Evolutionary conservation across 2,888 invertebrate species (phyloP), one percentile per base, ranked within the genome.

Genomic region (Caenorhabditis uteleia): DNA sequence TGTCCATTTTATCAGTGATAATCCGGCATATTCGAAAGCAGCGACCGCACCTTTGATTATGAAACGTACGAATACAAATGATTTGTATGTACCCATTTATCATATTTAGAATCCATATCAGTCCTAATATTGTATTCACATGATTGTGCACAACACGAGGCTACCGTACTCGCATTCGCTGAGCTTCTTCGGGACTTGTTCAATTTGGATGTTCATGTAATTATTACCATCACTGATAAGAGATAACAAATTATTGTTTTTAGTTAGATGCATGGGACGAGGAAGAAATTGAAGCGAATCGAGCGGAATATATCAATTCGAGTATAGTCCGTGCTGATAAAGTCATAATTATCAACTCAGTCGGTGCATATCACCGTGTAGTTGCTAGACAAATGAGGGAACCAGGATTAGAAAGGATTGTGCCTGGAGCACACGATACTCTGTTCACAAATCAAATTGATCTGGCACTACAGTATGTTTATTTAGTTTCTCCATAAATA

Each of bases 81-180:
- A n/a, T n/a, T n/a, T n/a, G n/a, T n/a, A n/a, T n/a, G n/a, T n/a
- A n/a, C n/a, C n/a, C 12, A n/a, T 18, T 26, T 14, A 20, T 48
- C 20, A 14, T 48, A 45, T 59, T 25, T 57, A 66, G 59, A 66
- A 51, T 46, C 44, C 8, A 7, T 51, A 1, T 77, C 78, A 8
- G 62, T 83, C 2, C 60, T 82, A 26, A 74, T 82, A 46, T 56
- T 82, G 26, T 82, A 82, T 49, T 58, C 79, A 10, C 82, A 83
- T 55, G 82, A 82, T 57, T 70, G 75, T 27, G 40, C 64, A 0
- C 70, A 64, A 14, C 82, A 82, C 66, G 82, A 83, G 23, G 71
- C 73, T 6, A 77, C 77, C 1, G 82, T 82, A 7, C 7, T 74
- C 10, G 77, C 80, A 2, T 74, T 82, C 16, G 82, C 80, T 3